Base-by-base conservation (phyloP, 2,113 vertebrate species). In the Platysternon megacephalum region DNA sequence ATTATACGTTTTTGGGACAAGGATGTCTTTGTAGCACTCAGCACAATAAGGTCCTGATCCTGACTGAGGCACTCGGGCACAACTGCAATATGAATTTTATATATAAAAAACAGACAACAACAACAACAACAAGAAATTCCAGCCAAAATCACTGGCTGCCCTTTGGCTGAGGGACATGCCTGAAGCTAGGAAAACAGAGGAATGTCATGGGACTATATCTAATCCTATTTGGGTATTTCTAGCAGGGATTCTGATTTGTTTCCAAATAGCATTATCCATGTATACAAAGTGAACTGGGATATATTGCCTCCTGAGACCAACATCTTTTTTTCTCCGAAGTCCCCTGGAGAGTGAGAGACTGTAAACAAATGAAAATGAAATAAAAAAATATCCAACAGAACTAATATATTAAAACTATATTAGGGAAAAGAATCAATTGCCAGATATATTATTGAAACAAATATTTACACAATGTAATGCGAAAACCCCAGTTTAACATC, bases 211-310 rank as follows among this genome's bases (percentile, higher is more conserved):
- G 26, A 56, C 49, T 49, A 49, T 49, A 49, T 84, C n/a, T 88
- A 93, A 86, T 90, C 85, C 48, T 56, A 84, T 95, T 91, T 94
- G 79, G 39, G 7, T 52, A 86, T 39, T 93, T 84, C 39, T 89
- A 93, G 17, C 28, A 56, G 79, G 28, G 35, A 96, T 93, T 87
- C 79, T 87, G 35, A 61, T 91, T 85, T 91, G 86, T 92, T 96
- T 97, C 87, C 90, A 97, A 97, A 95, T 86, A 83, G 53, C 61
- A 85, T 61, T 90, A 95, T 90, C 91, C 86, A 85, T 96, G 92
- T 93, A 96, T 92, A 82, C 29, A 94, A 68, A 4, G 14, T 88
- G 86, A 95, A 86, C 72, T 87, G 53, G 52, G 32, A 91, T 96
- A 91, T 52, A 58, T 58, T 85, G 53, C 26, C 17, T 85, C 92